A percentile compares a stretch with the other conserved stretches of the same genome.
These are phyloP conservation scores for Crossoptilon crossoptilon DNA, from an alignment of 2,797 vertebrate species.

Conservation along the genomic window DNA sequence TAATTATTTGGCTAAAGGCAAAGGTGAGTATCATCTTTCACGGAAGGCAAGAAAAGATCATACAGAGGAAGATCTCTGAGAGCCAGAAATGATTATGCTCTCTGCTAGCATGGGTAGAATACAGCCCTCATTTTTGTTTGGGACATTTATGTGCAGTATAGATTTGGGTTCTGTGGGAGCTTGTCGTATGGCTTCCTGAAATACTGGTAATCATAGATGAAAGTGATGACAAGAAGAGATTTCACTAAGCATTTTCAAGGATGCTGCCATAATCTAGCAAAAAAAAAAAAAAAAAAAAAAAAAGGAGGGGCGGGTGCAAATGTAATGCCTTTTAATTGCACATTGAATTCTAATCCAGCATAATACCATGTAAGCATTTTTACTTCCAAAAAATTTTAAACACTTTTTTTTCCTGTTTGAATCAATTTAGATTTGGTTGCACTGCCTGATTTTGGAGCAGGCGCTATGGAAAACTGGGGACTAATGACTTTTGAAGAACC, in stretches of 20 bases:
- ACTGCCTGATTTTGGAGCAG: slow-evolving; percentile 73
- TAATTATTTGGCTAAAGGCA: not conserved
- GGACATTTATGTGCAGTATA: not conserved
- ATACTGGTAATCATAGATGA: not conserved
- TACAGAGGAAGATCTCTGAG: not conserved
- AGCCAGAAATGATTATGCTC: not conserved
- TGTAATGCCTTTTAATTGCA: not conserved
- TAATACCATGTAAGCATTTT: not conserved
- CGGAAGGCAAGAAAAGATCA: not conserved
- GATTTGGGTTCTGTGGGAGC: not conserved
- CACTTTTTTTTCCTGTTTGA: not conserved
- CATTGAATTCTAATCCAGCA: not conserved
- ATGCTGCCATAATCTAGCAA: not conserved
- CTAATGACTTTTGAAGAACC: slow-evolving; percentile 79
- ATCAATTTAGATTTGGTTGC: slow-evolving; percentile 81
- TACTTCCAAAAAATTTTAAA: not conserved
- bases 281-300: not conserved
- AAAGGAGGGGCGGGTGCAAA: not conserved
- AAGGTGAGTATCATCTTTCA: not conserved
- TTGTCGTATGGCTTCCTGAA: not conserved
- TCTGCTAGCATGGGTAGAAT: not conserved
- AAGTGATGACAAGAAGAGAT: not conserved
- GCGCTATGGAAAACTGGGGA: slow-evolving; percentile 86
- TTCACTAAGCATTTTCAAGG: not conserved
- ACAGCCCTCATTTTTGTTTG: not conserved